phyloP scores from a whole-genome alignment of 2,113 vertebrate genomes.

The Periophthalmodon schlosseri region DNA sequence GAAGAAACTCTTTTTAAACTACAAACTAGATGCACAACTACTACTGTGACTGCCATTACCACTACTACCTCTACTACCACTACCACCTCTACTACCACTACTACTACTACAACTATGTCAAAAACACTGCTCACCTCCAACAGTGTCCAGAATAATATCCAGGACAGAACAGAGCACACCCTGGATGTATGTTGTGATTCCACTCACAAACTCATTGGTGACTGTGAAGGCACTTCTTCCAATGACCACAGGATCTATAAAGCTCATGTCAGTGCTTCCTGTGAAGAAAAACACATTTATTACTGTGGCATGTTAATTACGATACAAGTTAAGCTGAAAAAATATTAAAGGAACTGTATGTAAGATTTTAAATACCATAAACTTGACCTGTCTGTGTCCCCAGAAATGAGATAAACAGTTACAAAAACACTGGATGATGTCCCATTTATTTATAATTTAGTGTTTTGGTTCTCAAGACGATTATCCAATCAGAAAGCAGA shows the following conservation, averaged over 20 bases:
- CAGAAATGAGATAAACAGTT: too few relatives aligned
- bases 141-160: conserved; percentile 51
- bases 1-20: not conserved
- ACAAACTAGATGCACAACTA: not conserved
- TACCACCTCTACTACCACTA: too few relatives aligned
- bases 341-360: too few relatives aligned
- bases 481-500: too few relatives aligned
- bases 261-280: conserved; percentile 60
- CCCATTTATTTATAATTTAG: too few relatives aligned
- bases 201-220: conserved; percentile 53
- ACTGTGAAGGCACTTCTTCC: conserved; percentile 54
- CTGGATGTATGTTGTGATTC: conserved; percentile 46
- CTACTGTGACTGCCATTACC: not conserved
- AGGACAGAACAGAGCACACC: conserved; percentile 35
- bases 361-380: too few relatives aligned
- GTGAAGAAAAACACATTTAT: not conserved
- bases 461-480: too few relatives aligned
- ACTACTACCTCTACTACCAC: too few relatives aligned
- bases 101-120: too few relatives aligned
- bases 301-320: not conserved
- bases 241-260: conserved; percentile 58
- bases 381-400: too few relatives aligned
- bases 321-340: too few relatives aligned
- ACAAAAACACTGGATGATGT: too few relatives aligned
- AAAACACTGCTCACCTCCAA: conserved; percentile 39